Base-by-base conservation (phyloP, 1,140 invertebrate species). In the Samia ricini region DNA sequence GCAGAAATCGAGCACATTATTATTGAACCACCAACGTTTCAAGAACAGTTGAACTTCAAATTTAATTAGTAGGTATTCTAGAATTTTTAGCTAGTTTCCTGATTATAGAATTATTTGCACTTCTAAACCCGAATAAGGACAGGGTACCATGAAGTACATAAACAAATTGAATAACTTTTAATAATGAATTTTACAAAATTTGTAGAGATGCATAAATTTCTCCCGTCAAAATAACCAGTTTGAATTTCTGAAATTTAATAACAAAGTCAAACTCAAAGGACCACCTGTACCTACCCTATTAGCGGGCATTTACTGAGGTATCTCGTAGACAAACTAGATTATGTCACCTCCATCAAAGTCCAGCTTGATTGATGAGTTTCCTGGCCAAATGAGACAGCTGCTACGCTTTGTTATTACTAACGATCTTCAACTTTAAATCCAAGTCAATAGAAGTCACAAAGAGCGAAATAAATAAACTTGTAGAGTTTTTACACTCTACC, bases 321-420 rank as follows among this genome's bases (percentile, higher is more conserved):
- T 70, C 67, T 56, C 68, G 77, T 70, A 71, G 73, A 83, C 82
- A 84, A 88, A 88, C 82, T 86, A 76, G 81, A 88, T 86, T 83
- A 86, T 78, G 67, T 74, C 79, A 71, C 85, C 82, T 86, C 82
- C 85, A 84, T 88, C 83, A 88, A 82, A 76, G 80, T 84, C 80
- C 77, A 54, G 69, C 54, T 74, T 83, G 85, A 88, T 88, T 85
- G 85, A 88, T 88, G 82, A 79, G 74, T 55, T 73, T 61, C 64
- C 67, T 74, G 64, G 61, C 63, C 79, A 79, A 80, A 79, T 82
- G 81, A 81, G 77, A 74, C 65, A 55, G n/a, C n/a, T n/a, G n/a
- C 52, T 24, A 12, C 52, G n/a, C 21, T 52, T 8, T 18, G 8
- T 21, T 12, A 4, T 0, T 20, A 12, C 18, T 50, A 60, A n/a